Evolutionary conservation across 2,797 vertebrate genomes (phyloP).

Genomic region (Lepidocolaptes lacrymiger): DNA sequence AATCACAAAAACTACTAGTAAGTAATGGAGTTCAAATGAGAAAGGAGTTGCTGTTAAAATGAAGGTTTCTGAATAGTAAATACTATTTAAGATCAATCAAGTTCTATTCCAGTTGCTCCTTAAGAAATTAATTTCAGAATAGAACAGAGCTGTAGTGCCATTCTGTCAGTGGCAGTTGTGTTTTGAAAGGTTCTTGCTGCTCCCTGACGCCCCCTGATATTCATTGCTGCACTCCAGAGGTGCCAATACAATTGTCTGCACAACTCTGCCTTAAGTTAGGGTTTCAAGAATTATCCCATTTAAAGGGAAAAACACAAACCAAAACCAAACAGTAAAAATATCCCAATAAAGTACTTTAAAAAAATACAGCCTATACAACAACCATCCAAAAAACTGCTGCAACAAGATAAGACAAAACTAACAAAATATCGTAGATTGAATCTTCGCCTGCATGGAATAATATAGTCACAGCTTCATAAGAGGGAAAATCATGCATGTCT

Average conservation of each 20-base stretch:
- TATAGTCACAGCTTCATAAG: neutral
- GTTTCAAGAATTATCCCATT: neutral
- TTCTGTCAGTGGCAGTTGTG: neutral
- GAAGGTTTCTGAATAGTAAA: neutral
- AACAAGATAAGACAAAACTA: neutral
- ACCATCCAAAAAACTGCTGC: neutral
- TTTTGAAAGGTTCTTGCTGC: neutral
- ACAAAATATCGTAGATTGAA: neutral
- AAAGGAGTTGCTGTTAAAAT: neutral
- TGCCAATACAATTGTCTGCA: slow-evolving; percentile 8
- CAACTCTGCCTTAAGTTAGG: neutral
- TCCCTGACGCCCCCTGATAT: neutral
- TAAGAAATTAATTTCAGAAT: neutral
- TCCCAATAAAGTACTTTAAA: neutral
- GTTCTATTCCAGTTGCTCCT: neutral
- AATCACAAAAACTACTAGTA: neutral
- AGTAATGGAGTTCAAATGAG: neutral
- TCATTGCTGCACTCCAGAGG: neutral
- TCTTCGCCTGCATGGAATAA: neutral
- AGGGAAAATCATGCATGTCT: neutral
- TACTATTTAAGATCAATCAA: neutral
- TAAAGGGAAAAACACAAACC: neutral
- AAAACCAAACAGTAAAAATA: neutral
- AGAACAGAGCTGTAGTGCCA: neutral
- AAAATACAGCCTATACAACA: neutral